phyloP scores from a whole-genome alignment of 2,797 vertebrate genomes.

The Buphagus erythrorhynchus region DNA sequence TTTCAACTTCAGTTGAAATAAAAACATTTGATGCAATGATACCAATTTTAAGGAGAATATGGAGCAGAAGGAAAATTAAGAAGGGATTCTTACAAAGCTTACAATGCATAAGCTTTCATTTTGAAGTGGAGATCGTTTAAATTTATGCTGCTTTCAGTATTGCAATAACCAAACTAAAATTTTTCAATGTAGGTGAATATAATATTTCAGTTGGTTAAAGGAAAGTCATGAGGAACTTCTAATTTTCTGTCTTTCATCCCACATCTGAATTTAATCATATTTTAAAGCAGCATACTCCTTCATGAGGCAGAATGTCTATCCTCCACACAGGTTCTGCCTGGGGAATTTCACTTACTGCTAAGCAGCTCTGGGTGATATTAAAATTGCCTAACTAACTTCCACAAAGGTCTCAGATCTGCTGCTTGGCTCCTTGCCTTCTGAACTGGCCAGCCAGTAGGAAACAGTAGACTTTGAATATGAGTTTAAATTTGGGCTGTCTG shows the following conservation, averaged over 20 bases:
- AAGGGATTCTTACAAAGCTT: neutral
- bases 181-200: constrained; percentile 46
- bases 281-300: constrained; percentile 42
- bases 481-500: constrained; percentile 9
- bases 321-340: constrained; percentile 24
- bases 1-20: neutral
- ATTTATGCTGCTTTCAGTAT: constrained; percentile 21
- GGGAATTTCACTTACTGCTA: constrained; percentile 48
- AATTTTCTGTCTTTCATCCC: constrained; percentile 61
- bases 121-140: constrained; percentile 24
- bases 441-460: constrained; percentile 14
- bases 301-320: constrained; percentile 23
- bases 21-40: neutral
- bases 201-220: constrained; percentile 41
- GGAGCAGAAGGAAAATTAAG: neutral
- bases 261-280: constrained; percentile 57
- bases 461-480: neutral
- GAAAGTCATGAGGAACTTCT: constrained; percentile 20
- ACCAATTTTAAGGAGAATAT: neutral
- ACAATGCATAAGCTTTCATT: neutral
- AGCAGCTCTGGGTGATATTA: constrained; percentile 17
- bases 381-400: constrained; percentile 49
- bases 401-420: neutral
- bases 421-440: constrained; percentile 36
- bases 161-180: constrained; percentile 19